Conservation (phyloP, 92 coral and sea anemone genomes). For the Porites lobata region DNA sequence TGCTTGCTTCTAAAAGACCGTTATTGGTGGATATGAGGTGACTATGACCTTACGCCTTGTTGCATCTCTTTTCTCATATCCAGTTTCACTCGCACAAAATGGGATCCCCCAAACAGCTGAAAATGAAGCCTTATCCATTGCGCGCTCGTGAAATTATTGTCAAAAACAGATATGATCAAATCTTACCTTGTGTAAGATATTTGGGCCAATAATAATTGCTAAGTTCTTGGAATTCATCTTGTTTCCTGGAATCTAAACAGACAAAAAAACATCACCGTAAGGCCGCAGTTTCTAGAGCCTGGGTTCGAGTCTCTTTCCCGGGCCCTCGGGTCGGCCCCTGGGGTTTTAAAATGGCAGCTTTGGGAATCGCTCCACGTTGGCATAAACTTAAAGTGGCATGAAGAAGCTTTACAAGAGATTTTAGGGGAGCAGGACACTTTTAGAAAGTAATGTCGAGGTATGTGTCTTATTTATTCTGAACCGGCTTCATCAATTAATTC, state of each 20-base stretch:
- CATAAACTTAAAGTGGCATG: background rate
- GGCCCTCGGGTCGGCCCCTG: too few relatives aligned
- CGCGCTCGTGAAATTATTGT: background rate
- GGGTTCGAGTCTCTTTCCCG: too few relatives aligned
- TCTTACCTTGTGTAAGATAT: constrained; percentile 94
- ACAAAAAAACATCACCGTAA: background rate
- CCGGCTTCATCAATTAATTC: too few relatives aligned
- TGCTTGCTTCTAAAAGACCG: too few relatives aligned
- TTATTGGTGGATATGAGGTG: too few relatives aligned
- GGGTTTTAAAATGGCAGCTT: background rate
- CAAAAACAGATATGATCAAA: background rate
- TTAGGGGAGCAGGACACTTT: background rate
- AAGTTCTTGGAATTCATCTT: constrained; percentile 94
- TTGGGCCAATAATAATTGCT: constrained; percentile 98
- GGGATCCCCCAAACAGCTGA: too few relatives aligned
- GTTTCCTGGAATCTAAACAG: constrained; percentile 88
- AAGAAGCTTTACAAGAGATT: background rate
- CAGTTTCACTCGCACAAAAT: too few relatives aligned
- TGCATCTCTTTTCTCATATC: too few relatives aligned
- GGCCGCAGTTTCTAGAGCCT: too few relatives aligned
- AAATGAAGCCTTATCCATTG: too few relatives aligned
- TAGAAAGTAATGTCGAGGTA: background rate
- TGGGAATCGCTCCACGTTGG: background rate
- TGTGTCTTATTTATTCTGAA: background rate
- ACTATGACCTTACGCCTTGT: too few relatives aligned